These are phyloP conservation scores for Drosophila parthenogenetica DNA, from an alignment of 2,888 invertebrate genomes.

Conservation along the genomic window DNA sequence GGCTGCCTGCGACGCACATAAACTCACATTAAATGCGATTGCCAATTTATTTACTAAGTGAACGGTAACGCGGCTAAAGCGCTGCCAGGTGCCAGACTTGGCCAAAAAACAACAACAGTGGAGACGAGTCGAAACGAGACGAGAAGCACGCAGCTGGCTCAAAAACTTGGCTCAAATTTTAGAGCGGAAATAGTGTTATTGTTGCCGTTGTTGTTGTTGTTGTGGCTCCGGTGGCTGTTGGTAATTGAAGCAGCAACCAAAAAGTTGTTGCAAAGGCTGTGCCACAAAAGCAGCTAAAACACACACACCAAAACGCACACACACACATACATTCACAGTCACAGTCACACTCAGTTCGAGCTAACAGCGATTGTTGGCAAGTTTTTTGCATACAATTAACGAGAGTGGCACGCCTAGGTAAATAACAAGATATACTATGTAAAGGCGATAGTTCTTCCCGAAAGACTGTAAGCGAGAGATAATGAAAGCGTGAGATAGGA, in stretches of 20 bases:
- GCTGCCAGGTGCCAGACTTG: slow-evolving; percentile 30
- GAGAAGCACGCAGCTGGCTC: slow-evolving; percentile 65
- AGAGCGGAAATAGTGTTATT: slow-evolving; percentile 74
- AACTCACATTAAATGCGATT: slow-evolving; percentile 81
- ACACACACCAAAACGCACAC: slow-evolving; percentile 33
- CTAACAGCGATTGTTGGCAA: slow-evolving; percentile 68
- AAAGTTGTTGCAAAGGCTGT: slow-evolving; percentile 70
- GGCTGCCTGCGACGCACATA: slow-evolving; percentile 72
- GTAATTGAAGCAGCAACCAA: slow-evolving; percentile 73
- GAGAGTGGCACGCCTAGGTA: slow-evolving; percentile 77
- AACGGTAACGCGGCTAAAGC: slow-evolving; percentile 48
- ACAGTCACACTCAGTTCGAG: slow-evolving; percentile 26
- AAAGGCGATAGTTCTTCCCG: slow-evolving; percentile 25
- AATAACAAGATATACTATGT: slow-evolving; percentile 66
- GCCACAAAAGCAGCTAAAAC: slow-evolving; percentile 51
- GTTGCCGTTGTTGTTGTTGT: slow-evolving; percentile 44
- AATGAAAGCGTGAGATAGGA: background rate
- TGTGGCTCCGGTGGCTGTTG: slow-evolving; percentile 31
- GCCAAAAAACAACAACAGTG: slow-evolving; percentile 21
- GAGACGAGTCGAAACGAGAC: slow-evolving; percentile 2
- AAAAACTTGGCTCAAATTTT: slow-evolving; percentile 78
- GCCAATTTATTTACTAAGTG: slow-evolving; percentile 82
- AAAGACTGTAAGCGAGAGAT: too few species aligned
- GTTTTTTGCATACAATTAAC: slow-evolving; percentile 81
- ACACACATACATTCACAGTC: slow-evolving; percentile 9